Evolutionary conservation across 92 coral and sea anemone species (phyloP).

Genomic region (Bergia puertoricense): DNA sequence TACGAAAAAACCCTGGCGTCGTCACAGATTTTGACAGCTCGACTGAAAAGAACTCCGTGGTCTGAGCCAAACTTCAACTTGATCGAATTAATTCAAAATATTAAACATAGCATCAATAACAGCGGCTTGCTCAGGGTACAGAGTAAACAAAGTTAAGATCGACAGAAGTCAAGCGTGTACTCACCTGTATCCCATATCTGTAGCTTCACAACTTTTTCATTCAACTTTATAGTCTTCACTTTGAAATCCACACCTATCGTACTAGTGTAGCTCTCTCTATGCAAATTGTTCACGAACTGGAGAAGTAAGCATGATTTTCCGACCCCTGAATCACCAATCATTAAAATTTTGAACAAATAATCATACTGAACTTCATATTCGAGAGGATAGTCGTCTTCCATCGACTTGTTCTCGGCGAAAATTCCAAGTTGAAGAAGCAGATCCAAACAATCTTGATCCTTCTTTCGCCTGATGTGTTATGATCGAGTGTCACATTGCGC

Average conservation of each 20-base stretch:
- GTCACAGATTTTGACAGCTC: conserved; percentile 15
- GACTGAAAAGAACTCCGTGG: background rate
- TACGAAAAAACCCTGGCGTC: background rate
- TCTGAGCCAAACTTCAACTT: background rate
- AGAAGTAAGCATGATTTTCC: conserved; percentile 95
- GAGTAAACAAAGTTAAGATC: background rate
- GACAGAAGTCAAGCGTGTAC: conserved; percentile 16
- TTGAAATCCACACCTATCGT: conserved; percentile 98
- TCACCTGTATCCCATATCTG: conserved; percentile 99
- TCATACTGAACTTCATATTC: conserved; percentile 77
- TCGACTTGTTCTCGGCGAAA: conserved; percentile 27
- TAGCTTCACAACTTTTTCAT: conserved; percentile 83
- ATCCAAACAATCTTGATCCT: background rate
- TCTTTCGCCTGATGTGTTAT: background rate
- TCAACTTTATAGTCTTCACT: conserved; percentile 79
- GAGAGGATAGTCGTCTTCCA: conserved; percentile 55
- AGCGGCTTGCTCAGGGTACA: background rate
- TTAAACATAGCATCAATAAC: conserved; percentile 4
- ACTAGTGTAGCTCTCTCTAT: conserved; percentile 76
- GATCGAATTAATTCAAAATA: conserved; percentile 28
- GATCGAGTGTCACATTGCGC: conserved; percentile 34
- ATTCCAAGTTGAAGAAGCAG: conserved; percentile 15
- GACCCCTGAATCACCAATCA: conserved; percentile 96
- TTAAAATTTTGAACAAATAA: conserved; percentile 86
- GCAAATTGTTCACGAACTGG: conserved; percentile 85